phyloP scores from a whole-genome alignment of 2,113 vertebrate species.

The Vanacampus margaritifer region DNA sequence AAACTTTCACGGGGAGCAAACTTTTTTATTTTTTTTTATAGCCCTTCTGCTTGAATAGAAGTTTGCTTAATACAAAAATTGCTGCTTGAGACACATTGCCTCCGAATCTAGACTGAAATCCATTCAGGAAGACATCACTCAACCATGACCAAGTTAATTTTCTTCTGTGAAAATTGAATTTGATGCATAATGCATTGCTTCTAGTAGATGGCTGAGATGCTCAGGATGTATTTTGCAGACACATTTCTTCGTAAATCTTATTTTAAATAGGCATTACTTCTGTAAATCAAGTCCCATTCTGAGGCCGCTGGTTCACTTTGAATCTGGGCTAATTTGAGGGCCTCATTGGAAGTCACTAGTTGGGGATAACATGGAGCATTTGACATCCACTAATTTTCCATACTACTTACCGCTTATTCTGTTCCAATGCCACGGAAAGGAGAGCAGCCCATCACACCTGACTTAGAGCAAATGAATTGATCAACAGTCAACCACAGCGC shows the following conservation, averaged over 20 bases:
- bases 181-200: not conserved
- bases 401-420: not conserved
- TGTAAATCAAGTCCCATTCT: not conserved
- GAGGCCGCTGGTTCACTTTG: not conserved
- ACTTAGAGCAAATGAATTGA: not conserved
- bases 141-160: slow-evolving; percentile 37
- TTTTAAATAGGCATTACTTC: not conserved
- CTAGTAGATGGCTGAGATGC: not conserved
- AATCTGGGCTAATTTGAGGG: not conserved
- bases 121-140: too few relatives aligned
- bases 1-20: not conserved
- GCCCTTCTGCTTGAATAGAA: not conserved
- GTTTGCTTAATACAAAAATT: too few relatives aligned
- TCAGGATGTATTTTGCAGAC: not conserved
- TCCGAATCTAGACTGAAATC: too few relatives aligned
- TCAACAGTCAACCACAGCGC: not conserved
- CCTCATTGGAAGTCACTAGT: too few relatives aligned
- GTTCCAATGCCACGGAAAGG: not conserved
- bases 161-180: slow-evolving; percentile 48
- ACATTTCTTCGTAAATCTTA: not conserved
- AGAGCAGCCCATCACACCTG: not conserved
- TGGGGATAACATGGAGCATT: not conserved
- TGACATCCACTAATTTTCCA: not conserved
- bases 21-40: slow-evolving; percentile 2
- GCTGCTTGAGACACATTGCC: too few relatives aligned